These are phyloP conservation scores for Caenorhabditis angaria DNA, from an alignment of 2,888 invertebrate genomes.

Conservation along the genomic window DNA sequence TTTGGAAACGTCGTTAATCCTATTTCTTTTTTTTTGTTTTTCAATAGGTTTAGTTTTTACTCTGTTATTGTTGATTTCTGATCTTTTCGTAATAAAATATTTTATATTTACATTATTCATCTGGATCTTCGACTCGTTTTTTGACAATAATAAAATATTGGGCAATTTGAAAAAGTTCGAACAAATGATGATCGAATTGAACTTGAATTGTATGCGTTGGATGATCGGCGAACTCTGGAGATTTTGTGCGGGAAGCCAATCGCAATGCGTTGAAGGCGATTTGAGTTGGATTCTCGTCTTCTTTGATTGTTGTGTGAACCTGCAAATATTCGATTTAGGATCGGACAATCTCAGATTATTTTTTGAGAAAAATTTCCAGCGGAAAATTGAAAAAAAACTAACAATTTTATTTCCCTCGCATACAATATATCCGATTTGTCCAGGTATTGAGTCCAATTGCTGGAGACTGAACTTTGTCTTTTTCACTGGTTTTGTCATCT, in stretches of 20 bases:
- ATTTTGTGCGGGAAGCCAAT: slow-evolving; percentile 30
- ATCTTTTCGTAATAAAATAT: slow-evolving; percentile 7
- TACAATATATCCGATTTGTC: slow-evolving; percentile 24
- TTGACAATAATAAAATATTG: slow-evolving; percentile 31
- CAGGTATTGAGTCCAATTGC: slow-evolving; percentile 27
- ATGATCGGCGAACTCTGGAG: slow-evolving; percentile 18
- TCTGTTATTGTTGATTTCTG: slow-evolving; percentile 14
- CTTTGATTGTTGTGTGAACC: slow-evolving; percentile 32
- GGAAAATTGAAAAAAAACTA: slow-evolving; percentile 6
- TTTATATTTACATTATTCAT: not conserved
- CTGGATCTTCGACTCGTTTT: slow-evolving; percentile 17
- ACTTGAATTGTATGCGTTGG: slow-evolving; percentile 32
- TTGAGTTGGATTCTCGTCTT: slow-evolving; percentile 28
- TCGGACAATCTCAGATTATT: not conserved
- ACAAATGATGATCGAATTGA: slow-evolving; percentile 32
- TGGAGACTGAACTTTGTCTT: slow-evolving; percentile 17
- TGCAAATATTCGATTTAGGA: slow-evolving; percentile 12
- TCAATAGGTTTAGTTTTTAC: slow-evolving; percentile 8
- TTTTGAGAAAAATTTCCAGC: not conserved
- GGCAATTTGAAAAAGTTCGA: slow-evolving; percentile 37
- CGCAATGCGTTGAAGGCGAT: slow-evolving; percentile 34
- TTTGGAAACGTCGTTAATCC: slow-evolving; percentile 57
- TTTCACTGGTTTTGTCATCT: not conserved
- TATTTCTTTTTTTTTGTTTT: slow-evolving; percentile 8
- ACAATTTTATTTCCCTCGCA: slow-evolving; percentile 33